Evolutionary conservation across 2,888 invertebrate species (phyloP), one percentile per base, ranked within the genome.

Genomic region (Encarsia formosa): DNA sequence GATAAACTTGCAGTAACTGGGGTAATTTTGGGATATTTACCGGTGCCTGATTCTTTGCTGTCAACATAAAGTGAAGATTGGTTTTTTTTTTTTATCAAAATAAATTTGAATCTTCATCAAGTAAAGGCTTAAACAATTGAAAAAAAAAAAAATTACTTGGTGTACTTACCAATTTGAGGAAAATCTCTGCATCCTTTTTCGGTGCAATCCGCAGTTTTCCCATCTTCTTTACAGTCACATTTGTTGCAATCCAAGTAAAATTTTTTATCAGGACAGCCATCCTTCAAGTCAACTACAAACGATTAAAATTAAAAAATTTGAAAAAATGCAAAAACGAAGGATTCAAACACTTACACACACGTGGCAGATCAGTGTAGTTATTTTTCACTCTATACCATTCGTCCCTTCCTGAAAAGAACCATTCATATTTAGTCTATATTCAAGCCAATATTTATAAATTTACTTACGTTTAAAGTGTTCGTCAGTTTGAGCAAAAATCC

Each of bases 91-190:
- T n/a, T n/a, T n/a, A n/a, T n/a, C n/a, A n/a, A n/a, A n/a, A n/a
- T n/a, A n/a, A n/a, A n/a, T n/a, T n/a, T n/a, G n/a, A n/a, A n/a
- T n/a, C n/a, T n/a, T n/a, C n/a, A n/a, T n/a, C n/a, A n/a, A n/a
- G n/a, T n/a, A n/a, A n/a, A n/a, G n/a, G n/a, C n/a, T n/a, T n/a
- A n/a, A n/a, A n/a, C n/a, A n/a, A n/a, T n/a, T n/a, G n/a, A n/a
- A n/a, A n/a, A n/a, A n/a, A n/a, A n/a, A n/a, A n/a, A n/a, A n/a
- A n/a, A n/a, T n/a, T n/a, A n/a, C n/a, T n/a, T n/a, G n/a, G n/a
- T n/a, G n/a, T n/a, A n/a, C n/a, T n/a, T n/a, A 41, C 46, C 40
- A 5, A 51, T 46, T 23, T 51, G 51, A 3, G 51, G 51, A 18
- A 20, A 24, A 20, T 18, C 13, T 8, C 44, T 39, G 19, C 51